phyloP scores from a whole-genome alignment of 2,113 vertebrate genomes.

The Pipa parva region DNA sequence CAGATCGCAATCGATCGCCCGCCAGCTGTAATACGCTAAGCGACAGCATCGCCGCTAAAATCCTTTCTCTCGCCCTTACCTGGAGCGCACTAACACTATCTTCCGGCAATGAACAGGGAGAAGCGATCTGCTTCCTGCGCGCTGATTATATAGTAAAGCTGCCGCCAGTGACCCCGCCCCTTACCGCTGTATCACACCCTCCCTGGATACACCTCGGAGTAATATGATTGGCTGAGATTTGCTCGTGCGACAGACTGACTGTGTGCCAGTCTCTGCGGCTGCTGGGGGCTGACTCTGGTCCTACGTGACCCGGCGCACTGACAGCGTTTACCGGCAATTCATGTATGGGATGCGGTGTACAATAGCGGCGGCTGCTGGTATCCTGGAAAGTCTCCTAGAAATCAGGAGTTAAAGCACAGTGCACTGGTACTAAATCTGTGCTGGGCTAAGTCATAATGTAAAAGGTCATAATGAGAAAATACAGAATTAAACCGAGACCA shows the following conservation, averaged over 20 bases:
- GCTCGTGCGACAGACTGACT: constrained; percentile 9
- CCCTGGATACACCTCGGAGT: not conserved
- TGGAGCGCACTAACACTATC: not conserved
- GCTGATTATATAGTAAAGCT: not conserved
- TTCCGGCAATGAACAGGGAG: not conserved
- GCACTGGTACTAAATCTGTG: too few species aligned
- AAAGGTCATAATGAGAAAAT: too few species aligned
- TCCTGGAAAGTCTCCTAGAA: too few species aligned
- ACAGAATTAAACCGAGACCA: too few species aligned
- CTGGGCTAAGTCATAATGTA: too few species aligned
- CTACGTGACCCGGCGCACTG: constrained; percentile 14
- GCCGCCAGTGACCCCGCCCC: not conserved
- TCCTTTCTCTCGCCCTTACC: constrained; percentile 22
- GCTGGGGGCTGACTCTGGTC: not conserved
- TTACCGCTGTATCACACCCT: not conserved
- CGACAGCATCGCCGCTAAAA: too few species aligned
- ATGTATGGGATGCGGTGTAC: too few species aligned
- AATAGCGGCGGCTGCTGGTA: too few species aligned
- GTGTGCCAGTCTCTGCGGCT: not conserved
- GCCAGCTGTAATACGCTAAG: too few species aligned
- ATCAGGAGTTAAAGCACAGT: too few species aligned
- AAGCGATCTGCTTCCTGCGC: not conserved
- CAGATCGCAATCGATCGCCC: too few species aligned
- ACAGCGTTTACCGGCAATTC: too few species aligned
- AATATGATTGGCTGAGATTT: constrained; percentile 6